These are phyloP conservation scores for Drosophila mayri DNA, from an alignment of 1,140 invertebrate genomes.

Conservation along the genomic window DNA sequence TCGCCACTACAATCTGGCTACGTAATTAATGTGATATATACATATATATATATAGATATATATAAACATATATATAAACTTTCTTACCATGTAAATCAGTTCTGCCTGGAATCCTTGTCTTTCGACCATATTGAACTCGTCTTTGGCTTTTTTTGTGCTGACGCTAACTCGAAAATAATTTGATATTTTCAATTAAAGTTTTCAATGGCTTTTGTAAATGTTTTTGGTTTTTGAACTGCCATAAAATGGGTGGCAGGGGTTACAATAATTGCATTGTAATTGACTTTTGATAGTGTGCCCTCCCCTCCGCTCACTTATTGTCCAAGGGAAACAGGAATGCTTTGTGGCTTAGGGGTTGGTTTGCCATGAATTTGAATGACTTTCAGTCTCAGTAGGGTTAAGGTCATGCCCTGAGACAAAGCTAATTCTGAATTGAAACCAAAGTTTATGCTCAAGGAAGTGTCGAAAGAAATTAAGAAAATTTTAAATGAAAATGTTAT, in stretches of 20 bases:
- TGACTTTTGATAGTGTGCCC: conserved; percentile 62
- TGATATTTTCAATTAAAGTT: conserved; percentile 80
- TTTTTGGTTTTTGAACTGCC: conserved; percentile 9
- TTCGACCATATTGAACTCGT: conserved; percentile 32
- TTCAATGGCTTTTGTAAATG: conserved; percentile 55
- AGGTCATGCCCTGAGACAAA: conserved; percentile 22
- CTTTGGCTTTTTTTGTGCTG: conserved; percentile 64
- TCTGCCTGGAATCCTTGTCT: conserved; percentile 1
- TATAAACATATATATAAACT: neutral
- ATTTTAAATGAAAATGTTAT: neutral
- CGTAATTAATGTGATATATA: conserved; percentile 50
- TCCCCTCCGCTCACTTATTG: neutral
- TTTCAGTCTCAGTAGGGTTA: conserved; percentile 17
- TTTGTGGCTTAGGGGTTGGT: conserved; percentile 37
- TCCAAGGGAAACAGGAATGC: neutral
- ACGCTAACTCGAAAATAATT: conserved; percentile 80
- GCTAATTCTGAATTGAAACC: conserved; percentile 21
- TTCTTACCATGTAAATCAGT: neutral
- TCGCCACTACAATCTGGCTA: conserved; percentile 36
- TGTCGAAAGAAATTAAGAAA: neutral
- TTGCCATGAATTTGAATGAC: conserved; percentile 30
- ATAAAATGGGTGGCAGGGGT: neutral
- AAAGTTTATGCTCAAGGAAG: conserved; percentile 1
- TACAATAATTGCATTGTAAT: conserved; percentile 68
- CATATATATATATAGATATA: neutral